phyloP scores from a whole-genome alignment of 2,113 vertebrate genomes.

The Chloroceryle aenea region DNA sequence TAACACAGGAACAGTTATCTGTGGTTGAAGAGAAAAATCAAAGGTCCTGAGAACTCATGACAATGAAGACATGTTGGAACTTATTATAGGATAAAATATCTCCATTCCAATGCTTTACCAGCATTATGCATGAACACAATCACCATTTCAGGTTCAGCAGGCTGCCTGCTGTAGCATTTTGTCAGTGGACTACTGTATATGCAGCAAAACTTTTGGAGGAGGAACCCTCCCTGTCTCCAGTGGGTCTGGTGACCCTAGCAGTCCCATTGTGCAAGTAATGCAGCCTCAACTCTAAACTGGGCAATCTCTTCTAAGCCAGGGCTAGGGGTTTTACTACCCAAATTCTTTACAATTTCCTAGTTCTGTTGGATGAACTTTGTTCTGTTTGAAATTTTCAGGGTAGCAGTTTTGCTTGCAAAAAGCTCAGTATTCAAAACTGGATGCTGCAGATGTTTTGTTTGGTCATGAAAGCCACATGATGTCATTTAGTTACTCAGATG shows the following conservation, averaged over 20 bases:
- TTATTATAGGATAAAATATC: neutral
- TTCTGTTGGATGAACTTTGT: neutral
- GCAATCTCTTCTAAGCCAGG: neutral
- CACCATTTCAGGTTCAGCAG: neutral
- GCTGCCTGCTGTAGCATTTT: neutral
- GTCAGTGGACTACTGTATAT: rapidly evolving
- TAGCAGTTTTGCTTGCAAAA: neutral
- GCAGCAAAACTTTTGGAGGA: neutral
- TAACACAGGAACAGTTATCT: neutral
- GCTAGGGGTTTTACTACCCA: neutral
- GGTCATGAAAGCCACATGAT: neutral
- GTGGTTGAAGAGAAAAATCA: neutral
- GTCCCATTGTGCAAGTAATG: neutral
- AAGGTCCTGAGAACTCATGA: neutral
- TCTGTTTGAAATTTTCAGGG: neutral
- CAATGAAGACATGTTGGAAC: neutral
- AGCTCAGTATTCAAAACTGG: neutral
- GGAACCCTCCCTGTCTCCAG: neutral
- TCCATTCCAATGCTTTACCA: neutral
- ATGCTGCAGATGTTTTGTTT: neutral
- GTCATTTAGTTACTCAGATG: neutral
- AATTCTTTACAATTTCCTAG: neutral
- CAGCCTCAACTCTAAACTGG: neutral
- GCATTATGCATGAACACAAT: neutral
- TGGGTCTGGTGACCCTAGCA: neutral